Percentiles rank a stretch among this genome's conserved stretches.
phyloP scores from a whole-genome alignment of 2,888 invertebrate genomes.

The Drosophila stalkeri region DNA sequence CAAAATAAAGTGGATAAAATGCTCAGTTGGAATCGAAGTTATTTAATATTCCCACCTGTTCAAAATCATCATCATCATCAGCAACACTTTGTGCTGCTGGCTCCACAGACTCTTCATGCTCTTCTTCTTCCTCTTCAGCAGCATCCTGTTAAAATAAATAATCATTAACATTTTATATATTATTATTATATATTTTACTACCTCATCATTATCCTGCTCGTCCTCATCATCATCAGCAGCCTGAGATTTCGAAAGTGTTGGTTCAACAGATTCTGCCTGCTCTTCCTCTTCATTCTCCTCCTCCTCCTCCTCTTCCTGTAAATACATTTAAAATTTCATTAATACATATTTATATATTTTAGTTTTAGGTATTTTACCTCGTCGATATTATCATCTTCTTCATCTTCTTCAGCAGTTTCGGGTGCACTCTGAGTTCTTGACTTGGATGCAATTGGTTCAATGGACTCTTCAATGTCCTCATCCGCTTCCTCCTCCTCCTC shows the following conservation, averaged over 20 bases:
- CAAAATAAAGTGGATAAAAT: background rate
- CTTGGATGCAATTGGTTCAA: conserved; percentile 49
- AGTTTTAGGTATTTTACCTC: conserved; percentile 22
- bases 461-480: conserved; percentile 78
- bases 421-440: conserved; percentile 51
- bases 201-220: conserved; percentile 29
- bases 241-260: conserved; percentile 40
- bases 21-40: background rate
- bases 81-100: conserved; percentile 29
- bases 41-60: conserved; percentile 19
- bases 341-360: background rate
- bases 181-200: background rate
- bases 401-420: conserved; percentile 46
- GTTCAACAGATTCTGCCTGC: conserved; percentile 76
- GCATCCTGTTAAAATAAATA: conserved; percentile 2
- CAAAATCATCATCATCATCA: conserved; percentile 68
- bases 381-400: conserved; percentile 34
- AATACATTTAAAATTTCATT: background rate
- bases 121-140: conserved; percentile 39
- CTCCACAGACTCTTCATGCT: conserved; percentile 38
- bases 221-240: conserved; percentile 29
- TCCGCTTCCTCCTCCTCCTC: conserved; percentile 53
- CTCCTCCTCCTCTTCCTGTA: conserved; percentile 3
- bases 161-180: background rate
- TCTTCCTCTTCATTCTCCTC: conserved; percentile 61